Conservation (phyloP, 2,113 vertebrate species). For the Protobothrops flavoviridis region DNA sequence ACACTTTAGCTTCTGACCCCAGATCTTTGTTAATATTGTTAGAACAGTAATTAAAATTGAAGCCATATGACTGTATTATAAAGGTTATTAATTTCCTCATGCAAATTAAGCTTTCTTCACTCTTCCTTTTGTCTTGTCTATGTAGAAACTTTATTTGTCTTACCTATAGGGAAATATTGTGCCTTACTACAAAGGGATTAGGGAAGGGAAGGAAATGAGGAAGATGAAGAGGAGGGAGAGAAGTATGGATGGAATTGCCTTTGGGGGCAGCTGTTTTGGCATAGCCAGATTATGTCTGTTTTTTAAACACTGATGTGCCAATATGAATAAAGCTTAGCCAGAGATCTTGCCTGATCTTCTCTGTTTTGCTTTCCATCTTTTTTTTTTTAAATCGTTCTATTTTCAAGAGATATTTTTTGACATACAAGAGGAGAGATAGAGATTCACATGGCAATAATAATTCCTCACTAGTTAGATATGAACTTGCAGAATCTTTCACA, state of each 20-base stretch:
- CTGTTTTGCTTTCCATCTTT: background rate
- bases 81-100: constrained; percentile 61
- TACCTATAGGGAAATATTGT: background rate
- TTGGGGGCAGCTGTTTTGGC: constrained; percentile 52
- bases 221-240: background rate
- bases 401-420: background rate
- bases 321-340: constrained; percentile 51
- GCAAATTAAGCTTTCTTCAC: constrained; percentile 47
- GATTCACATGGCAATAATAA: background rate
- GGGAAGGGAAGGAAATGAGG: constrained; percentile 23
- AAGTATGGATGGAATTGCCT: constrained; percentile 50
- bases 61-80: constrained; percentile 46
- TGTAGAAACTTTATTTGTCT: constrained; percentile 66
- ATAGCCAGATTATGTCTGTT: constrained; percentile 69
- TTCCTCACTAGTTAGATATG: rapidly evolving
- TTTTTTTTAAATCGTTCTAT: background rate
- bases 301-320: constrained; percentile 46
- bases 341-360: constrained; percentile 33
- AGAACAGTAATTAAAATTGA: constrained; percentile 54
- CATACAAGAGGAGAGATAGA: rapidly evolving
- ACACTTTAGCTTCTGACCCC: constrained; percentile 45
- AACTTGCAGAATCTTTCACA: background rate
- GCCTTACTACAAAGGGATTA: constrained; percentile 58
- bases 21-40: constrained; percentile 51
- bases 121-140: constrained; percentile 52